phyloP scores from a whole-genome alignment of 2,888 invertebrate genomes.

The Germaria angustata region DNA sequence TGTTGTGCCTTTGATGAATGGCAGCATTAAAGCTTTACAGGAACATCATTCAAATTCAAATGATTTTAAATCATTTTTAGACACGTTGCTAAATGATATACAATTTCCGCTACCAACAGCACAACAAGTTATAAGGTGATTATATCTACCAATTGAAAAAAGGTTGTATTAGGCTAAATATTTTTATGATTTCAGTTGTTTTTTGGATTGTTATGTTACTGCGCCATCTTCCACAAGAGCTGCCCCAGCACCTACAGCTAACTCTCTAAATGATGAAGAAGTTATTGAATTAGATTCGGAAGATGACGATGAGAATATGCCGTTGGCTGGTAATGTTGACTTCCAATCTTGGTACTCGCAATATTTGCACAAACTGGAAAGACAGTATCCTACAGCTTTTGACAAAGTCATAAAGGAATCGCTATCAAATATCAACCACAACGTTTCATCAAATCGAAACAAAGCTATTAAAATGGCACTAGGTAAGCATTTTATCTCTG shows the following conservation, averaged over 20 bases:
- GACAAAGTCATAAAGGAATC: constrained; percentile 85
- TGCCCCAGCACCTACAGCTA: background rate
- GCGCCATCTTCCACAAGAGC: background rate
- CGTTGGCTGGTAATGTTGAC: background rate
- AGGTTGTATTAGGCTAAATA: background rate
- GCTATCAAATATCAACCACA: constrained; percentile 75
- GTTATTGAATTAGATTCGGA: constrained; percentile 77
- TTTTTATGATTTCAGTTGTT: constrained; percentile 78
- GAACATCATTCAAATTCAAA: constrained; percentile 80
- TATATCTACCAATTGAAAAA: constrained; percentile 47
- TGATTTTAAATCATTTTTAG: constrained; percentile 82
- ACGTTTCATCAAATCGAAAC: constrained; percentile 70
- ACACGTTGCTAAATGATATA: constrained; percentile 83
- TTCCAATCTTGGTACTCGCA: constrained; percentile 81
- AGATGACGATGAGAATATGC: constrained; percentile 69
- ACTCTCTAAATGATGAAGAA: constrained; percentile 72
- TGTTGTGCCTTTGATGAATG: constrained; percentile 82
- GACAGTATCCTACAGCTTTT: constrained; percentile 86
- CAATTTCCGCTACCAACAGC: constrained; percentile 82
- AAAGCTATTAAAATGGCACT: constrained; percentile 79
- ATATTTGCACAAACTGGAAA: constrained; percentile 84
- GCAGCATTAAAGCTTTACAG: constrained; percentile 81
- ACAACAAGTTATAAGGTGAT: constrained; percentile 83
- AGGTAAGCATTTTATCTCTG: constrained; percentile 70
- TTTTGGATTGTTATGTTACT: constrained; percentile 79